Conservation (phyloP, 64 coral and sea anemone species). For the Acropora yongei region DNA sequence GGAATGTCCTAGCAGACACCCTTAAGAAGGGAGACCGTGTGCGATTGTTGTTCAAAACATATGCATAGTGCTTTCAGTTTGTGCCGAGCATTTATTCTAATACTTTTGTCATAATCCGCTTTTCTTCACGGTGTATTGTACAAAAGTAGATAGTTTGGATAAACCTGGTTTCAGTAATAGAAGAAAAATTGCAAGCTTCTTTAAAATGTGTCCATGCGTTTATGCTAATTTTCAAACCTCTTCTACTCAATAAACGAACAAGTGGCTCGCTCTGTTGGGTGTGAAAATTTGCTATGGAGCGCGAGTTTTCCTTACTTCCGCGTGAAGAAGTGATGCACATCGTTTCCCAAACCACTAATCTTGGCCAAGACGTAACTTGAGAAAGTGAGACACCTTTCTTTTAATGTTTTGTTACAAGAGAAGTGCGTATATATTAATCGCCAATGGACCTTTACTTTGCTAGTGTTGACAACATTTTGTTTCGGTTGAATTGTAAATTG, state of each 20-base stretch:
- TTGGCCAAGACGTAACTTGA: no score
- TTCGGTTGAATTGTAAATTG: no score
- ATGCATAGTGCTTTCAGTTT: conserved; percentile 17
- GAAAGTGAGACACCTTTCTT: no score
- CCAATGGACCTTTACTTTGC: no score
- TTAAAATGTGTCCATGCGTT: not conserved
- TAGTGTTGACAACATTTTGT: no score
- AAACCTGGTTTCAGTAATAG: not conserved
- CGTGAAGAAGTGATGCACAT: no score
- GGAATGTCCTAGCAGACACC: not conserved
- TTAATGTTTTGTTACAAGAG: no score
- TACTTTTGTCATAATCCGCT: not conserved
- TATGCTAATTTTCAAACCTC: not conserved
- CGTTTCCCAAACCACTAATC: no score
- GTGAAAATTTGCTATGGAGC: no score
- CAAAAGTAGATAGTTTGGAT: not conserved
- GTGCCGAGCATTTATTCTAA: not conserved
- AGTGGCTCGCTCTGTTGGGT: no score
- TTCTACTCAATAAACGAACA: not conserved
- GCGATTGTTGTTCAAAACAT: not conserved
- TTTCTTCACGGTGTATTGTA: not conserved
- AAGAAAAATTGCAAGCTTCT: not conserved
- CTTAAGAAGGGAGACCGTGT: not conserved
- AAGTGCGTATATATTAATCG: no score
- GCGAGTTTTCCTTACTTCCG: no score